phyloP scores from a whole-genome alignment of 2,797 vertebrate genomes.

The Pipistrellus pipistrellus region DNA sequence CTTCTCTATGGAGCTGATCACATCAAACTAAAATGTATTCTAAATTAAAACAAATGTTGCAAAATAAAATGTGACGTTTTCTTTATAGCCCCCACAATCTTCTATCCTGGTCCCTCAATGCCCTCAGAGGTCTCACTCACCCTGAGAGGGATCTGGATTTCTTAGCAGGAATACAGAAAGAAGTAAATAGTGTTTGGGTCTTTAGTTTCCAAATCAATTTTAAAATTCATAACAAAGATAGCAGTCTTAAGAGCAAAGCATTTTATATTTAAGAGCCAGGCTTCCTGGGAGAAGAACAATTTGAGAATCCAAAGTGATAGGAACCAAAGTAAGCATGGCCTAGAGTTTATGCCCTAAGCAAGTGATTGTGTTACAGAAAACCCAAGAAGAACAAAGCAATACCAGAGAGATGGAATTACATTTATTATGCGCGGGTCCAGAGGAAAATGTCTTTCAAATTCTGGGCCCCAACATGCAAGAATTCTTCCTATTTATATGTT shows the following conservation, averaged over 20 bases:
- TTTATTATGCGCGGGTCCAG: too few relatives aligned
- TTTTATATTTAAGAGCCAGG: conserved; percentile 25
- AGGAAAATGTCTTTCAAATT: too few relatives aligned
- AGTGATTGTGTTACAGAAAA: not conserved
- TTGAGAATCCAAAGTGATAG: not conserved
- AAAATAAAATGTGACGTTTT: not conserved
- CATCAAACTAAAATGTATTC: not conserved
- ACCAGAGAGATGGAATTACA: too few relatives aligned
- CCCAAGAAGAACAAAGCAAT: too few relatives aligned
- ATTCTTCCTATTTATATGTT: too few relatives aligned
- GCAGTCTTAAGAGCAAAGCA: not conserved
- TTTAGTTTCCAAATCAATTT: conserved; percentile 19
- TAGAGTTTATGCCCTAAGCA: not conserved
- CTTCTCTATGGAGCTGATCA: conserved; percentile 17
- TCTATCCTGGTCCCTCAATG: not conserved
- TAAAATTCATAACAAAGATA: conserved; percentile 3
- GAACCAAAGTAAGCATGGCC: not conserved
- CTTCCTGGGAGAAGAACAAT: conserved; percentile 3
- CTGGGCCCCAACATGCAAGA: too few relatives aligned
- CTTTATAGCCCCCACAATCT: not conserved
- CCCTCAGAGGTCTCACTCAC: not conserved
- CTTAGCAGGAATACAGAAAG: not conserved
- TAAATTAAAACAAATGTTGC: not conserved
- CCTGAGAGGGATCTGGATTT: not conserved
- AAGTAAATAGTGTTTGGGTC: not conserved